phyloP scores from a whole-genome alignment of 2,113 vertebrate genomes.

The Chinchilla lanigera region DNA sequence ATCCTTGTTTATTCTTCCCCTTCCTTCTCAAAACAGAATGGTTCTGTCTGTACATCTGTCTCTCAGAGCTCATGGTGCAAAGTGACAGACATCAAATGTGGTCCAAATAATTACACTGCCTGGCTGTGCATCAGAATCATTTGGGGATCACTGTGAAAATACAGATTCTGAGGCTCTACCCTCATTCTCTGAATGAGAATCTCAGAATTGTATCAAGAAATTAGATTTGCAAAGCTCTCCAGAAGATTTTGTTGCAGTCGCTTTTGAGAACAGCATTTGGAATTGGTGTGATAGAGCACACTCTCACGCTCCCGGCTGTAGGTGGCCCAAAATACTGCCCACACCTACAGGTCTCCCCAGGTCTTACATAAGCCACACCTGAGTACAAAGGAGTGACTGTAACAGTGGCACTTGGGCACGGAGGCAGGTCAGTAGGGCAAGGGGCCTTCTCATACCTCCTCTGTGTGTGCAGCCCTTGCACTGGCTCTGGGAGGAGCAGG shows the following conservation, averaged over 20 bases:
- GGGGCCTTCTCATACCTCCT: background rate
- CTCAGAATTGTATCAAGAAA: background rate
- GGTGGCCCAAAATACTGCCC: background rate
- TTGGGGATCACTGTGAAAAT: background rate
- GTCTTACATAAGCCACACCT: background rate
- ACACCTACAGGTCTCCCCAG: background rate
- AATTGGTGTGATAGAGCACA: background rate
- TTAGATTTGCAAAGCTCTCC: background rate
- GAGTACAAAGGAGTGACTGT: background rate
- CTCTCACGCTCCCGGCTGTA: background rate
- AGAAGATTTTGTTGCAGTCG: background rate
- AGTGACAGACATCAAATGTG: conserved; percentile 44
- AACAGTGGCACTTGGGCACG: background rate
- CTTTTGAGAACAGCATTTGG: background rate
- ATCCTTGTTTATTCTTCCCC: background rate
- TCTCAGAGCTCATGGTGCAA: background rate
- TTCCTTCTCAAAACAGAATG: background rate
- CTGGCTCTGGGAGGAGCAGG: background rate
- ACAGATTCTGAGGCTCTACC: background rate
- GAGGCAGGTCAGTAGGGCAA: background rate
- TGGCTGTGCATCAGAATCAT: background rate
- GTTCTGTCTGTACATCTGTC: background rate
- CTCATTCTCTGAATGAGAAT: background rate
- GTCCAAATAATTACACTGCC: background rate
- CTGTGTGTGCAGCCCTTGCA: background rate